These are phyloP conservation scores for Colletes gigas DNA, from an alignment of 1,140 invertebrate genomes.

Conservation along the genomic window DNA sequence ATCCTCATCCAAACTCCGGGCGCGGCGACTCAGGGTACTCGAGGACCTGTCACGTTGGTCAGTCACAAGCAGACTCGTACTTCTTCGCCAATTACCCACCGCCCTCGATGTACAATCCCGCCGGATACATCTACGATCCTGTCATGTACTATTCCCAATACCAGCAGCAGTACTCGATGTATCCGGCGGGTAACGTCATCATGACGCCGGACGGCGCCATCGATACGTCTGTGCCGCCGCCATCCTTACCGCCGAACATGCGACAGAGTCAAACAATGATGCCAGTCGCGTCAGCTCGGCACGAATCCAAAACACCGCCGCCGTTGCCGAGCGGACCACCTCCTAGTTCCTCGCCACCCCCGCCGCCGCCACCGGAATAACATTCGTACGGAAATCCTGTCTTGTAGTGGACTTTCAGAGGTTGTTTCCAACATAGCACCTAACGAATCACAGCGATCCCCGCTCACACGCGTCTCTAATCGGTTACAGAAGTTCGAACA, in stretches of 20 bases:
- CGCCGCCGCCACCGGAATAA: conserved; percentile 80
- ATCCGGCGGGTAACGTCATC: conserved; percentile 68
- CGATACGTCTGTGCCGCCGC: conserved; percentile 77
- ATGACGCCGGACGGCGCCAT: conserved; percentile 72
- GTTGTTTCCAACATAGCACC: conserved; percentile 30
- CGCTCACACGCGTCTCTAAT: too few relatives aligned
- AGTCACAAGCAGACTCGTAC: conserved; percentile 51
- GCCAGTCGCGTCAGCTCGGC: conserved; percentile 13
- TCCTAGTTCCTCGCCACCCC: conserved; percentile 75
- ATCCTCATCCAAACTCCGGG: conserved; percentile 46
- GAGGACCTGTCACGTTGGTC: conserved; percentile 32
- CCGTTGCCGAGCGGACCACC: conserved; percentile 79
- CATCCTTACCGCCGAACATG: conserved; percentile 54
- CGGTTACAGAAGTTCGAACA: too few relatives aligned
- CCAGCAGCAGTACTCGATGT: conserved; percentile 68
- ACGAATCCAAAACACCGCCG: conserved; percentile 60
- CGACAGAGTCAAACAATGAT: conserved; percentile 37
- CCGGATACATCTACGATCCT: conserved; percentile 71
- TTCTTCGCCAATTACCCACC: conserved; percentile 71
- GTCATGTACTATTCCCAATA: conserved; percentile 70
- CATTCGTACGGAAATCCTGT: conserved; percentile 29
- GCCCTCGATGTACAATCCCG: conserved; percentile 50
- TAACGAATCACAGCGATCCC: background rate
- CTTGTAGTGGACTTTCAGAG: conserved; percentile 45
- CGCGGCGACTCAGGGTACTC: conserved; percentile 56